Base-by-base conservation (phyloP, 2,888 invertebrate species). In the Leuctra nigra region DNA sequence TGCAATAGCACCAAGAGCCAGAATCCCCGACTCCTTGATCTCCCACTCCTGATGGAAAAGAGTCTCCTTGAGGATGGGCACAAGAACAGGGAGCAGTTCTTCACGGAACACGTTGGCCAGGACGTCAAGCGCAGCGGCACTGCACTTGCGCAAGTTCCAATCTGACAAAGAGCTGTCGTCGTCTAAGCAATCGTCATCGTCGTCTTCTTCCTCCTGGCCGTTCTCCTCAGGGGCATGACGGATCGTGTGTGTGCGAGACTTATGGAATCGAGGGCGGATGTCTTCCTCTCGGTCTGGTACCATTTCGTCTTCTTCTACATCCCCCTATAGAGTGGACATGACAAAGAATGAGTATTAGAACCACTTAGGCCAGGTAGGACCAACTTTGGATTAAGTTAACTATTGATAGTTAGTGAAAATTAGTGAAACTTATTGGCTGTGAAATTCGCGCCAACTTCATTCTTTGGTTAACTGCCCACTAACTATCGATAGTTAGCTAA, bases 221-320 rank as follows among this genome's bases (percentile, higher is more conserved):
- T 76, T 64, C 57, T 70, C 71, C 56, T 68, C 68, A 41, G 66
- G 66, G 57, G 80, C 77, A 59, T 85, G 82, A 67, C 84, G 83
- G 62, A 87, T 79, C 58, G 89, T 87, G 71, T 94, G 94, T 1
- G 91, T 88, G 68, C 92, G 87, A 2, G 94, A 84, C 72, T 93
- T 91, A 72, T 98, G 97, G 76, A 99, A 99, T 62, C 98, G 78
- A 13, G 99, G 99, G 61, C 91, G 81, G 64, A 99, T 99, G 71
- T 99, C 99, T 69, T 96, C 92, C 65, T 96, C 96, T 63, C 93
- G 83, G 72, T 99, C 99, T 1, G 98, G 98, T 65, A 98, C 91
- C 75, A 91, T 91, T 66, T 91, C 91, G 70, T 99, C 98, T 68
- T 97, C 97, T 72, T 98, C 98, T 1, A 96, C 87, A 74, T 98